phyloP scores from a whole-genome alignment of 23 tunicate species.

The Ciona savignyi region DNA sequence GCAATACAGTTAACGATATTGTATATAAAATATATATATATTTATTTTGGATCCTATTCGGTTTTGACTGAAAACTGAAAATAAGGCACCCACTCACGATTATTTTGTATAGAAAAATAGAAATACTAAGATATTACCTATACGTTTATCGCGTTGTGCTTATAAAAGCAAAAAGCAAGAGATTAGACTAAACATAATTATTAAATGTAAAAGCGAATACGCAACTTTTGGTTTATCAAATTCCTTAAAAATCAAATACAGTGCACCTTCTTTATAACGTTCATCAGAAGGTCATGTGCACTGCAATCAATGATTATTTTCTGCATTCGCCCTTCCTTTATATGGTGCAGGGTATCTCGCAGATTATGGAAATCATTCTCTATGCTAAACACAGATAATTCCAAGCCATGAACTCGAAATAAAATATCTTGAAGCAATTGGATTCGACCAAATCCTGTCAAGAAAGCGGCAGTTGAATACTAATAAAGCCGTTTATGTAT shows the following conservation, averaged over 20 bases:
- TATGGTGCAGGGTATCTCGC: background rate
- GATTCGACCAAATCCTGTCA: background rate
- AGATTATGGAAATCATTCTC: background rate
- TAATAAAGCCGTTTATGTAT: too few species aligned
- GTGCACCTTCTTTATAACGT: slow-evolving; percentile 16
- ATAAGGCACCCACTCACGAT: too few species aligned
- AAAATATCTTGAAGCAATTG: background rate
- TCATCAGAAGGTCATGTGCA: slow-evolving; percentile 4
- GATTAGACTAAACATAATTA: background rate
- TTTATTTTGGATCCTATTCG: too few species aligned
- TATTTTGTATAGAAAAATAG: too few species aligned
- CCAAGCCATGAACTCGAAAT: background rate
- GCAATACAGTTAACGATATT: too few species aligned
- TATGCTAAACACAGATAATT: slow-evolving; percentile 2
- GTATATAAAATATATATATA: too few species aligned
- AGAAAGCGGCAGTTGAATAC: too few species aligned
- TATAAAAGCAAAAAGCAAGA: too few species aligned
- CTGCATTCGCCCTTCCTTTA: slow-evolving; percentile 1
- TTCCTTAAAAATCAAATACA: background rate
- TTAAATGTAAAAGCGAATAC: background rate
- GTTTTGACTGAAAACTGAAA: too few species aligned
- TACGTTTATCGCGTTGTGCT: too few species aligned
- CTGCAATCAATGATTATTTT: slow-evolving; percentile 15
- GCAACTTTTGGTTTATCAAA: background rate
- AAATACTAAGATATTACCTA: too few species aligned